Percentiles rank a stretch among this genome's conserved stretches.
Evolutionary conservation across 2,888 invertebrate genomes (phyloP).

Genomic region (Biston betularia): DNA sequence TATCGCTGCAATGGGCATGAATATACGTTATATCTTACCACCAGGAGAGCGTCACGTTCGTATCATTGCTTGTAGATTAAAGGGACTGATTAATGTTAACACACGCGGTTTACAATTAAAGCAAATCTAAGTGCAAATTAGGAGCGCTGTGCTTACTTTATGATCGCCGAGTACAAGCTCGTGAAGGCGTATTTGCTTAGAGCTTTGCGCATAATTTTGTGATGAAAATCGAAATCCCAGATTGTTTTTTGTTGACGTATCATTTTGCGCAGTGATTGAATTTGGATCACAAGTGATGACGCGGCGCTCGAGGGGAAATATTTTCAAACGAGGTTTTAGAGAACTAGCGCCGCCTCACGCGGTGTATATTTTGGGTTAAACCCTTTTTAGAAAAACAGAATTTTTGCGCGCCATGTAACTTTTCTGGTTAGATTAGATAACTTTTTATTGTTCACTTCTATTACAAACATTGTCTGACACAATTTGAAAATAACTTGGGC

Average conservation of each 20-base stretch:
- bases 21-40: too few species aligned
- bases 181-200: constrained; percentile 26
- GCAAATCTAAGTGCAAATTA: neutral
- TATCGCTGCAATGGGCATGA: too few species aligned
- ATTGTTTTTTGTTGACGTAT: constrained; percentile 31
- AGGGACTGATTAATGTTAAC: too few species aligned
- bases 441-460: too few species aligned
- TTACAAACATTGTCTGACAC: too few species aligned
- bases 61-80: too few species aligned
- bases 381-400: too few species aligned
- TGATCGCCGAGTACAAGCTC: neutral
- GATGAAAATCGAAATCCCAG: constrained; percentile 27
- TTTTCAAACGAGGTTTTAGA: neutral
- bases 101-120: neutral
- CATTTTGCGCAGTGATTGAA: constrained; percentile 29
- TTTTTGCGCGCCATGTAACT: too few species aligned
- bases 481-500: too few species aligned
- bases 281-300: constrained; percentile 16
- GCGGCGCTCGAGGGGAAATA: neutral
- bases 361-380: too few species aligned
- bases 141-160: neutral
- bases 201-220: constrained; percentile 27
- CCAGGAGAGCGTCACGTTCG: too few species aligned
- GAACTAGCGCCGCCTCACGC: neutral
- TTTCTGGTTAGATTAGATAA: too few species aligned